Evolutionary conservation across 2,888 invertebrate species (phyloP).

Genomic region (Poecilobothrus nobilitatus): DNA sequence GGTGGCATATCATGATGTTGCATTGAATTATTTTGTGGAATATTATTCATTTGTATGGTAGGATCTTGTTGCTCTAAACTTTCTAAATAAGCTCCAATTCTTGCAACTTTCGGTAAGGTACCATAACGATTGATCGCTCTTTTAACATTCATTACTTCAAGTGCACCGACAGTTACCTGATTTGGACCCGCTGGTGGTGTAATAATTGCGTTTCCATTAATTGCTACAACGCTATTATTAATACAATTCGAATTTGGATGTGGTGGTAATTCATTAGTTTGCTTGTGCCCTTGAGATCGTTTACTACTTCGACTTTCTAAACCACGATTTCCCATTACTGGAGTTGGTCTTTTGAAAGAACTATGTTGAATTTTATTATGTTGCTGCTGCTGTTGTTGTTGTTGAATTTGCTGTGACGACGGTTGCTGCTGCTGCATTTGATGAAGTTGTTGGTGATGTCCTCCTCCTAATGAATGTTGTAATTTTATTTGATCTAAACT

Average conservation of each 20-base stretch:
- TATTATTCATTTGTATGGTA: background rate
- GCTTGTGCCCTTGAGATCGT: constrained; percentile 38
- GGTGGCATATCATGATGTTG: constrained; percentile 24
- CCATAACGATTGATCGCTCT: constrained; percentile 92
- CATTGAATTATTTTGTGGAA: constrained; percentile 8
- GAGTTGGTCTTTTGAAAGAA: constrained; percentile 50
- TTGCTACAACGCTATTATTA: constrained; percentile 19
- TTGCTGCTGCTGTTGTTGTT: constrained; percentile 30
- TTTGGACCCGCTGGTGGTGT: constrained; percentile 27
- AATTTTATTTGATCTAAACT: constrained; percentile 44
- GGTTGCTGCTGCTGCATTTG: constrained; percentile 31
- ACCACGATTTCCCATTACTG: constrained; percentile 53
- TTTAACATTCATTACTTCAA: constrained; percentile 92
- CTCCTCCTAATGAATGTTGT: constrained; percentile 45
- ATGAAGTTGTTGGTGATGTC: constrained; percentile 33
- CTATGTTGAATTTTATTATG: constrained; percentile 45
- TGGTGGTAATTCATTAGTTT: constrained; percentile 11
- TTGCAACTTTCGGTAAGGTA: constrained; percentile 90
- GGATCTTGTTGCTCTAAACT: constrained; percentile 75
- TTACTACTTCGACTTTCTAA: constrained; percentile 57
- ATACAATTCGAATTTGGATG: constrained; percentile 12
- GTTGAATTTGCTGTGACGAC: constrained; percentile 33
- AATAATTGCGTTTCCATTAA: constrained; percentile 24
- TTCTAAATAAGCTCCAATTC: constrained; percentile 93
- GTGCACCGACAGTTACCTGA: constrained; percentile 76